These are phyloP conservation scores for Lepidochitona cinerea DNA, from an alignment of 2,888 invertebrate genomes.

Conservation along the genomic window DNA sequence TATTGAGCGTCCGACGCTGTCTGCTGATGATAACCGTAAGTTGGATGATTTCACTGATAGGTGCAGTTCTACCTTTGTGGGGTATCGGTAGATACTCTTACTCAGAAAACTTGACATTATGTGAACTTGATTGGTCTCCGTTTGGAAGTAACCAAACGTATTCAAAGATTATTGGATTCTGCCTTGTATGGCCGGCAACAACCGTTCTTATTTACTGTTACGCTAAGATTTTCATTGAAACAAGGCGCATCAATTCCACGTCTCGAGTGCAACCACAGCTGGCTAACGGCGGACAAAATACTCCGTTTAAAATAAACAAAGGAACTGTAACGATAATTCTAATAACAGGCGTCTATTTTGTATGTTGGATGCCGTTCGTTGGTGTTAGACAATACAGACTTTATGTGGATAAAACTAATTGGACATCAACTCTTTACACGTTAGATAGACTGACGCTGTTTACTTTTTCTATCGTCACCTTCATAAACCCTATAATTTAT, in stretches of 20 bases:
- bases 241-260: not conserved
- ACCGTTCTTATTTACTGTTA: not conserved
- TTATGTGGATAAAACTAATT: not conserved
- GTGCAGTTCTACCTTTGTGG: not conserved
- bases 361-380: not conserved
- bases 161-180: not conserved
- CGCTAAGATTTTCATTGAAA: not conserved
- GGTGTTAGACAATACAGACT: not conserved
- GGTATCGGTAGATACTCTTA: not conserved
- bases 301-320: not conserved
- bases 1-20: not conserved
- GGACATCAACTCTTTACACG: not conserved
- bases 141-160: not conserved
- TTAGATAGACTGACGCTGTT: not conserved
- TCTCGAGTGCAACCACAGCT: not conserved
- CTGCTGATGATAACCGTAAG: not conserved
- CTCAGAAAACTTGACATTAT: not conserved
- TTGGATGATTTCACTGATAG: not conserved
- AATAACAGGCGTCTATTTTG: not conserved
- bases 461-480: not conserved
- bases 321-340: not conserved
- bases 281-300: not conserved
- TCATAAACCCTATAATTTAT: not conserved
- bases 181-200: not conserved
- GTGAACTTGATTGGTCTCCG: not conserved